Evolutionary conservation across 2,797 vertebrate species (phyloP).

Genomic region (Vultur gryphus): DNA sequence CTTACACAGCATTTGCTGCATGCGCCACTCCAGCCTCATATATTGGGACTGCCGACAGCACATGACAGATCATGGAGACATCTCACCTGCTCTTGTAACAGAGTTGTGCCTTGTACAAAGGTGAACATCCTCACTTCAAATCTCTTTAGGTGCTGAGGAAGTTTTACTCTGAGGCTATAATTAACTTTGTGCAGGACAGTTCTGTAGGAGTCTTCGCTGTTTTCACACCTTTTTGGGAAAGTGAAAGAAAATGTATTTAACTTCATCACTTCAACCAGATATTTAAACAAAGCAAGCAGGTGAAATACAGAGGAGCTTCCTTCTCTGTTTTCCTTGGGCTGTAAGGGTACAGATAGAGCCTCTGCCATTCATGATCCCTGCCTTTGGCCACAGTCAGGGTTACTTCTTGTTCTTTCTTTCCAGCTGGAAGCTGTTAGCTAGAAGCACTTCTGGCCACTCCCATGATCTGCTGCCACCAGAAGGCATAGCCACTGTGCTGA

Average conservation of each 20-base stretch:
- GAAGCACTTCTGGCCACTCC: background rate
- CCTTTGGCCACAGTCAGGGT: background rate
- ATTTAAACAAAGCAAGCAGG: background rate
- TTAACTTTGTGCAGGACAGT: constrained; percentile 41
- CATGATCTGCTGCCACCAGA: background rate
- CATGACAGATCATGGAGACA: accelerated
- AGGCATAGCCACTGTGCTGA: background rate
- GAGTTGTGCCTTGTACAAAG: constrained; percentile 63
- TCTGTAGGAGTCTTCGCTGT: constrained; percentile 12
- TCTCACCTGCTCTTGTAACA: constrained; percentile 68
- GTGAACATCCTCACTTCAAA: constrained; percentile 83
- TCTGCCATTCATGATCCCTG: background rate
- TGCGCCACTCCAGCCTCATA: accelerated
- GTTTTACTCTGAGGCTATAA: constrained; percentile 57
- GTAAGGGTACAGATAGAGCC: accelerated
- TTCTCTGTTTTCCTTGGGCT: background rate
- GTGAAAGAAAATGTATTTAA: background rate
- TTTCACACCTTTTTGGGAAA: constrained; percentile 39
- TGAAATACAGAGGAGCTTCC: background rate
- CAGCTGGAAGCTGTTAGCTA: background rate
- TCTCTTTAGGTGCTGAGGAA: constrained; percentile 79
- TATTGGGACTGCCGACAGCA: accelerated
- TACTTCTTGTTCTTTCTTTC: background rate
- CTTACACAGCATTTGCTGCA: background rate
- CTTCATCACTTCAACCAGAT: background rate